These are phyloP conservation scores for Tachysurus fulvidraco DNA, from an alignment of 2,113 vertebrate species.

Conservation along the genomic window DNA sequence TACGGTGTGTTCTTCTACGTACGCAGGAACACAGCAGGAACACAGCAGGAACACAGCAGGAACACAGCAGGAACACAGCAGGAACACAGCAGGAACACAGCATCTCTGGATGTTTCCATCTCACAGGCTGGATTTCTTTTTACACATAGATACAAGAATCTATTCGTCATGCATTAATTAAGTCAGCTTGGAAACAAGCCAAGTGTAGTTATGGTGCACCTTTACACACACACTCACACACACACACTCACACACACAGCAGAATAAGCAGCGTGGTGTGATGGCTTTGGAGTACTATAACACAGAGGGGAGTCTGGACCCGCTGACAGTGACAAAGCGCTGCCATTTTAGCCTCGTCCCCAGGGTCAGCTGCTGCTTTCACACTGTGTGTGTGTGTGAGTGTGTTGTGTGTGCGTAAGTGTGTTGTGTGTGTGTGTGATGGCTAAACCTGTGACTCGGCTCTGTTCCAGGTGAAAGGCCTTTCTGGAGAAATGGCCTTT, in stretches of 20 bases:
- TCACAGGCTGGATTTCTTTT: background rate
- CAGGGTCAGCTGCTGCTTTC: conserved; percentile 49
- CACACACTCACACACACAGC: conserved; percentile 4
- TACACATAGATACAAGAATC: background rate
- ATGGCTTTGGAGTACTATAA: conserved; percentile 5
- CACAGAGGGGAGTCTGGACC: conserved; percentile 8
- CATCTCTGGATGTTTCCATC: background rate
- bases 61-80: background rate
- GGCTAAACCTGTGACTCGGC: conserved; percentile 25
- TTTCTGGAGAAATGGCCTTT: conserved; percentile 11
- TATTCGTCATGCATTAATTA: conserved; percentile 1
- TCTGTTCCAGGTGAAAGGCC: conserved; percentile 34
- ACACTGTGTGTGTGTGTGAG: conserved; percentile 14
- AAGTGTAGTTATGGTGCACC: background rate
- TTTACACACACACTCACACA: background rate
- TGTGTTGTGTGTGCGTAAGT: conserved; percentile 40
- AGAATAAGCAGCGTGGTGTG: background rate
- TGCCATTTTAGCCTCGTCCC: conserved; percentile 58
- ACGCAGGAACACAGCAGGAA: background rate
- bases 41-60: background rate
- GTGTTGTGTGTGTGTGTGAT: conserved; percentile 7
- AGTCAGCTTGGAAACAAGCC: conserved; percentile 1
- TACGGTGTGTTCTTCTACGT: background rate
- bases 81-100: background rate
- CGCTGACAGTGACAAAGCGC: conserved; percentile 63